Percentiles rank a stretch among this genome's conserved stretches.
phyloP scores from a whole-genome alignment of 2,888 invertebrate genomes.

The Ophraella communa region DNA sequence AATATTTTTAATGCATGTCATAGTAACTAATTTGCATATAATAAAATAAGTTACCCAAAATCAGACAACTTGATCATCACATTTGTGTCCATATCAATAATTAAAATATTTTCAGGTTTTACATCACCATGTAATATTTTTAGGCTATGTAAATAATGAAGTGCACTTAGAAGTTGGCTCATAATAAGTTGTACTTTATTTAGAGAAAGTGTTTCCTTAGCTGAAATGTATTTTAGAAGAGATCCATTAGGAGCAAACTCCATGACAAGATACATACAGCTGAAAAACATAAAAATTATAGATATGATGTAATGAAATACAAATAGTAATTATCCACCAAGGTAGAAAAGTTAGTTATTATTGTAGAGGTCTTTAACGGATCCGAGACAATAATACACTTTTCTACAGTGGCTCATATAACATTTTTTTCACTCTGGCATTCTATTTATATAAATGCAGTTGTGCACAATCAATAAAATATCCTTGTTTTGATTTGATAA shows the following conservation, averaged over 20 bases:
- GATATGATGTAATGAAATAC: no score
- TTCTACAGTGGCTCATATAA: no score
- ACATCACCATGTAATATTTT: constrained; percentile 39
- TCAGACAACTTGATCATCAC: constrained; percentile 35
- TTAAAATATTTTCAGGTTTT: constrained; percentile 39
- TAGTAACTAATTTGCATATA: no score
- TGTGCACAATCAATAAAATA: no score
- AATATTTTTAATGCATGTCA: no score
- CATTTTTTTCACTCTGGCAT: no score
- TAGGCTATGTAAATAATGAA: constrained; percentile 33
- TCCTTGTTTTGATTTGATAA: no score
- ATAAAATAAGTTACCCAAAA: constrained; percentile 35
- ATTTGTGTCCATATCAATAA: constrained; percentile 10
- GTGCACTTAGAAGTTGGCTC: constrained; percentile 33
- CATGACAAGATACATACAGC: constrained; percentile 36
- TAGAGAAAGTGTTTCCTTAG: constrained; percentile 14
- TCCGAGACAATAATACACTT: no score
- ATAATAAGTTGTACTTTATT: constrained; percentile 29
- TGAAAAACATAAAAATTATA: constrained; percentile 25
- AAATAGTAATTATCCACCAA: no score
- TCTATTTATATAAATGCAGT: no score
- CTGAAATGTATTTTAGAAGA: constrained; percentile 17
- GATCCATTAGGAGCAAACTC: constrained; percentile 34
- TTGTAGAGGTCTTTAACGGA: no score
- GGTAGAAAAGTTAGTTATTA: no score